Conservation (phyloP, 2,888 invertebrate species). For the Ochropleura leucogaster region DNA sequence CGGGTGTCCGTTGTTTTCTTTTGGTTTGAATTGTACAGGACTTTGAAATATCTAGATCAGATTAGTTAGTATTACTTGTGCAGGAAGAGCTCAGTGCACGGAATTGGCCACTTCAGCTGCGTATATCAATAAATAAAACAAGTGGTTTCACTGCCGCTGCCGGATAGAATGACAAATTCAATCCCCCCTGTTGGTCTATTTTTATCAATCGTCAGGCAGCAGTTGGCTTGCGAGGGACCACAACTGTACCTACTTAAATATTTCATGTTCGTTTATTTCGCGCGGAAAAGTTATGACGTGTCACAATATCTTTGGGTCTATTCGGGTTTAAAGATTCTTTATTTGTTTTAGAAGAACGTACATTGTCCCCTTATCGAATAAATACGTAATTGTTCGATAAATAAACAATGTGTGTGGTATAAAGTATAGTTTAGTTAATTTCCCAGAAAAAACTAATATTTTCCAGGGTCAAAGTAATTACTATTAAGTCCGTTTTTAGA, state of each 20-base stretch:
- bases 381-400: no score
- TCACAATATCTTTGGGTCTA: slow-evolving; percentile 2
- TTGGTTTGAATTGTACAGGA: neutral
- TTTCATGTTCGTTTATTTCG: slow-evolving; percentile 50
- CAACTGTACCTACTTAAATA: slow-evolving; percentile 41
- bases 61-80: slow-evolving; percentile 15
- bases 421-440: no score
- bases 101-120: slow-evolving; percentile 48
- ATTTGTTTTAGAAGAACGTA: no score
- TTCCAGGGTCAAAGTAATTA: no score
- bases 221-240: slow-evolving; percentile 55
- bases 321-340: no score
- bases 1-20: no score
- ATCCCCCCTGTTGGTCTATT: slow-evolving; percentile 62
- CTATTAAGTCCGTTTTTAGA: no score
- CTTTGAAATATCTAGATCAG: neutral
- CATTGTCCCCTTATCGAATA: no score
- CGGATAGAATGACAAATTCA: slow-evolving; percentile 64
- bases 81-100: slow-evolving; percentile 53
- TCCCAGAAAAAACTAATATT: no score
- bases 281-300: slow-evolving; percentile 25
- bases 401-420: no score
- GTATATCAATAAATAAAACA: slow-evolving; percentile 60
- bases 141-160: slow-evolving; percentile 62
- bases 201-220: slow-evolving; percentile 59